These are phyloP conservation scores for Apostichopus leukothele DNA, from an alignment of 53 echinoderm and acorn worm genomes.

Conservation along the genomic window DNA sequence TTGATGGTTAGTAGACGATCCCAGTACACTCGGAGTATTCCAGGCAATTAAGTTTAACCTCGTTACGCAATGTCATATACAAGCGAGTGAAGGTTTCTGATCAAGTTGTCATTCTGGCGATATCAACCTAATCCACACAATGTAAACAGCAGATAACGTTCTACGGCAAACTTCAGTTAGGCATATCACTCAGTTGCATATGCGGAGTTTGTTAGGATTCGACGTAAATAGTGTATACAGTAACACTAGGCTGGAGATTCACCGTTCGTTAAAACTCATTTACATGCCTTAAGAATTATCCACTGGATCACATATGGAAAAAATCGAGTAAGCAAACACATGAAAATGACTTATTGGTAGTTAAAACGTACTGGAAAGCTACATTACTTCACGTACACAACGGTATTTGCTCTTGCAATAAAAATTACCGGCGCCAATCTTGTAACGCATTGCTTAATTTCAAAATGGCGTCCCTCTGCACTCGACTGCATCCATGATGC, in stretches of 20 bases:
- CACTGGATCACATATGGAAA: background rate
- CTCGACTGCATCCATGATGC: slow-evolving; percentile 23
- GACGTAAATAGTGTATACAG: background rate
- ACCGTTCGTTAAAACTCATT: background rate
- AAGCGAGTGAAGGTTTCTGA: background rate
- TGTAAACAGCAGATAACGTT: background rate
- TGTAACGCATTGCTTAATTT: slow-evolving; percentile 40
- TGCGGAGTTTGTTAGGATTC: slow-evolving; percentile 19
- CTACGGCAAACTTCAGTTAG: background rate
- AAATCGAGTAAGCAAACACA: background rate
- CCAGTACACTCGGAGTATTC: background rate
- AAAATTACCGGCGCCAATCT: slow-evolving; percentile 36
- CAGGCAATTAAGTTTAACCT: background rate
- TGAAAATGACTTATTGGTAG: slow-evolving; percentile 1
- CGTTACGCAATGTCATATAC: background rate
- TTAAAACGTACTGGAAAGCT: background rate
- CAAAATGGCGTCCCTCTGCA: slow-evolving; percentile 38
- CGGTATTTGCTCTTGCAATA: slow-evolving; percentile 3
- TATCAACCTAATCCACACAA: slow-evolving; percentile 1
- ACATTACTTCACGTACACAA: background rate
- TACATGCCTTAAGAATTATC: background rate
- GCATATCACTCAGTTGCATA: background rate
- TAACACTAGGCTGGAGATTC: slow-evolving; percentile 27
- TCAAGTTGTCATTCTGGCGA: background rate
- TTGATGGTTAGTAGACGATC: background rate